Evolutionary conservation across 2,888 invertebrate genomes (phyloP), one percentile per base, ranked within the genome.

Genomic region (Hirudinaria manillensis): DNA sequence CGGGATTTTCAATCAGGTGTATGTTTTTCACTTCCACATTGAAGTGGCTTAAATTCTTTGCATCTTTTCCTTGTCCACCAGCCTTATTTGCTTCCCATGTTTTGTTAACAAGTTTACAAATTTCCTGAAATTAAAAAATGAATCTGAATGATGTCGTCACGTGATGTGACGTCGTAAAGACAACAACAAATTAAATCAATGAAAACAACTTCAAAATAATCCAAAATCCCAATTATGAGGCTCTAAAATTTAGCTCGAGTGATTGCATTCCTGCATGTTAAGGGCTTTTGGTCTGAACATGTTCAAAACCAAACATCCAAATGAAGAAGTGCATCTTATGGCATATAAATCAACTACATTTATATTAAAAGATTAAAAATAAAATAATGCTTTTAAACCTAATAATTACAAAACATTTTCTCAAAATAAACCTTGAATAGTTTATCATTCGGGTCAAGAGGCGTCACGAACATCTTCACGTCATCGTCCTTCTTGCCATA

Each of bases 61-160:
- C 75, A 51, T 75, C 75, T 19, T 10, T 19, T 71, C 75, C 75
- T 16, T 13, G 19, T 21, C 75, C 75, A 4, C 38, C 75, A 21
- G 45, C 45, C 24, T 74, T 36, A 7, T 29, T 27, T 67, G 61
- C 66, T 27, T 74, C 74, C 74, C 74, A 74, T 38, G 74, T 74
- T 66, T 74, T 36, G 38, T 71, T 32, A 7, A 72, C 55, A 32
- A 75, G 38, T 32, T n/a, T 27, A 27, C 55, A 53, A 10, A 72
- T 65, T 65, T n/a, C 61, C 38, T 72, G 56, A 66, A 56, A 71
- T 24, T 7, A 56, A 21, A 4, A 53, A 53, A 16, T 21, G 53
- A 53, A 53, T 16, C 53, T 53, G 13, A 53, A 53, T 21, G 53
- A 53, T n/a, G n/a, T n/a, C n/a, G 21, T 53, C 53, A 53, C 21